Base-by-base conservation (phyloP, 2,113 vertebrate genomes). In the Microtus richardsoni region DNA sequence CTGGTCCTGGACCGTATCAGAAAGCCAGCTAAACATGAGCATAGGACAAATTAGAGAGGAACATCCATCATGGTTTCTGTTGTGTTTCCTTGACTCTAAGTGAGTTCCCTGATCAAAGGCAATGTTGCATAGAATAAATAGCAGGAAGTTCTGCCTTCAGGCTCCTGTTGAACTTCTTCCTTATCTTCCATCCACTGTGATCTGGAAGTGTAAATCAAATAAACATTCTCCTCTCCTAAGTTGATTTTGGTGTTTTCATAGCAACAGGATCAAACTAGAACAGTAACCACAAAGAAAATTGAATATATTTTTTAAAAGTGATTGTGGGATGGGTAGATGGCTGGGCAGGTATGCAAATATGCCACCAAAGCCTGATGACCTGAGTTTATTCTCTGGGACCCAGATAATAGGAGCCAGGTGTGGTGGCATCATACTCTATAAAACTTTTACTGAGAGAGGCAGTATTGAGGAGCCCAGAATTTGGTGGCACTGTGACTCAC, bases 211-310 rank as follows among this genome's bases (percentile, higher is more conserved):
- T 41, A 41, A 14, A 7, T 7, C 54, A 83, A 83, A 28, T 19
- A 44, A 62, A 28, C 7, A 24, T 24, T 62, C 24, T 13, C 54
- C 36, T 60, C 21, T 60, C 28, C 79, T 83, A 83, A 83, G 54
- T 16, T n/a, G 54, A n/a, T 83, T 75, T 75, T 75, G 73, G 21
- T 75, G 11, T 75, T 75, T 75, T 75, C 73, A 75, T 22, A 75
- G 39, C 21, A 75, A 75, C 73, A 75, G 39, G 73, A 41, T 75
- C 39, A 75, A 28, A 28, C n/a, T 83, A 83, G n/a, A 62, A 47
- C 44, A 71, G 54, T 41, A 92, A 60, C 8, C 33, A 49, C 77
- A 96, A 96, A 6, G 33, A 47, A 93, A 92, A 66, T 39, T 70
- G 68, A 89, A 89, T 28, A 52, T 49, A 58, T n/a, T 78, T 94